phyloP scores from a whole-genome alignment of 1,140 invertebrate species.

The Tribolium madens region DNA sequence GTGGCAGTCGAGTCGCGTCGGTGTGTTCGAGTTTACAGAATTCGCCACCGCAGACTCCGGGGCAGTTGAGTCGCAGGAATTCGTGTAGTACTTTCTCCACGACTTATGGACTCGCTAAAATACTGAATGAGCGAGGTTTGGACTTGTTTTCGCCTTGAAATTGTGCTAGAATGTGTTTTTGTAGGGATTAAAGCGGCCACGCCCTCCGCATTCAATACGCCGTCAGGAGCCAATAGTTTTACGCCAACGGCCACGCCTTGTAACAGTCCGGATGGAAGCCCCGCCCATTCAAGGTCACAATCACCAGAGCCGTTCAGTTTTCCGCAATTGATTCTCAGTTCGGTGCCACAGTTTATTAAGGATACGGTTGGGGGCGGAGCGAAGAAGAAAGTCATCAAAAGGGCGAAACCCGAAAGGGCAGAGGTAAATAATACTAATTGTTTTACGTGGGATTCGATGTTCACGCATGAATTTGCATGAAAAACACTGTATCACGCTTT shows the following conservation, averaged over 20 bases:
- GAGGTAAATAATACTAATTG: conserved; percentile 11
- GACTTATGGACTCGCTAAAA: conserved; percentile 81
- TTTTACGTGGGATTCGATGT: background rate
- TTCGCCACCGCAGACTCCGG: conserved; percentile 70
- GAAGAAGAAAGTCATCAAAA: conserved; percentile 57
- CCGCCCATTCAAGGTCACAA: conserved; percentile 70
- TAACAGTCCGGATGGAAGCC: conserved; percentile 79
- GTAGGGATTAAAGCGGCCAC: conserved; percentile 76
- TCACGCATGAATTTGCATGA: background rate
- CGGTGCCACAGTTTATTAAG: conserved; percentile 81
- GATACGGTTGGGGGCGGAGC: conserved; percentile 72
- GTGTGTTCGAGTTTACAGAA: conserved; percentile 67
- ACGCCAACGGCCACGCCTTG: conserved; percentile 87
- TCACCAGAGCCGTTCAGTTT: conserved; percentile 69
- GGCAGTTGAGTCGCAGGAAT: conserved; percentile 75
- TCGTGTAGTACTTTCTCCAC: conserved; percentile 85
- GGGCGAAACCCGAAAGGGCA: conserved; percentile 13
- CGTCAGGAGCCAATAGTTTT: conserved; percentile 74
- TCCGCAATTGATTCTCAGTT: conserved; percentile 74
- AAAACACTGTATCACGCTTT: background rate
- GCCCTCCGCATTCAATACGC: conserved; percentile 76
- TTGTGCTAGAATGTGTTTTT: background rate
- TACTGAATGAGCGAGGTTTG: conserved; percentile 81
- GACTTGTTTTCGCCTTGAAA: no score
- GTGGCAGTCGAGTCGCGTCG: conserved; percentile 66